Conservation (phyloP, 2,797 vertebrate species). For the Lutjanus campechanus region DNA sequence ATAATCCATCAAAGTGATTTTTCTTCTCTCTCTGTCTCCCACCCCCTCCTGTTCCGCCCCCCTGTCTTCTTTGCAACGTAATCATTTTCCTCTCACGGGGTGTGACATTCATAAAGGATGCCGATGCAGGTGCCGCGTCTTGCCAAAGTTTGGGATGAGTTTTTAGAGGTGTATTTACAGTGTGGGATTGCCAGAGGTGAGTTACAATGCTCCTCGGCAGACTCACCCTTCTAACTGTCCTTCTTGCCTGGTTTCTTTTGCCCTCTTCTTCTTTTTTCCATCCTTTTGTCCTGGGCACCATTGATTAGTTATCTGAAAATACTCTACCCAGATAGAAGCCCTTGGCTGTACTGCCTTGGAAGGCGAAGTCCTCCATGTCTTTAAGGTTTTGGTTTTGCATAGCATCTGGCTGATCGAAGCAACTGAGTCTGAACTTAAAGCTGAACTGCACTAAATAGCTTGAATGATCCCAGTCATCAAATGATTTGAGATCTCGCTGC, state of each 20-base stretch:
- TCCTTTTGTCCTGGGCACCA: conserved; percentile 34
- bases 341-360: conserved; percentile 10
- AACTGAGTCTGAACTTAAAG: conserved; percentile 3
- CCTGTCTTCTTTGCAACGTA: conserved; percentile 87
- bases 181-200: conserved; percentile 64
- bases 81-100: conserved; percentile 88
- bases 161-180: conserved; percentile 70
- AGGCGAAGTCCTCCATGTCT: not conserved
- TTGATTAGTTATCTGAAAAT: conserved; percentile 42
- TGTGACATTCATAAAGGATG: conserved; percentile 89
- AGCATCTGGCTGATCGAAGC: conserved; percentile 6
- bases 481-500: not conserved
- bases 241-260: conserved; percentile 42
- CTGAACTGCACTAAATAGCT: not conserved
- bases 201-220: conserved; percentile 59
- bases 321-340: conserved; percentile 8
- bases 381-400: not conserved
- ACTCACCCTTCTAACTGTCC: conserved; percentile 49
- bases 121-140: conserved; percentile 73
- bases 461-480: conserved; percentile 22
- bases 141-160: conserved; percentile 81
- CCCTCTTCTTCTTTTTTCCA: conserved; percentile 33
- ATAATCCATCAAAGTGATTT: conserved; percentile 89
- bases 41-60: conserved; percentile 61
- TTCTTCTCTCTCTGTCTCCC: conserved; percentile 69